A percentile compares a stretch with the other conserved stretches of the same genome.
phyloP scores from a whole-genome alignment of 1,140 invertebrate species.

The Ptiloglossa arizonensis region DNA sequence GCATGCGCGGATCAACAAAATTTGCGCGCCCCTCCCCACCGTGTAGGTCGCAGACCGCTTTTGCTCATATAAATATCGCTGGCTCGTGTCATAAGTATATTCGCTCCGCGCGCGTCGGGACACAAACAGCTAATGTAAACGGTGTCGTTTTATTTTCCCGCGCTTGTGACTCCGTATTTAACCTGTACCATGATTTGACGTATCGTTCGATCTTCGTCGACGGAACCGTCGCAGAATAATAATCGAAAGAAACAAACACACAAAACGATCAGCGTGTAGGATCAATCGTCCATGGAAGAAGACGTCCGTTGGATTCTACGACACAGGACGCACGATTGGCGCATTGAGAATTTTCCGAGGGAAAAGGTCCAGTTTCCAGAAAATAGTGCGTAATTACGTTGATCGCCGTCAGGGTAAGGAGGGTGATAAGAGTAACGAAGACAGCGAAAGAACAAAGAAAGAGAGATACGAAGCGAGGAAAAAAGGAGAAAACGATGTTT shows the following conservation, averaged over 20 bases:
- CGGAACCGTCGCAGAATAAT: conserved; percentile 9
- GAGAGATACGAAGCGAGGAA: not conserved
- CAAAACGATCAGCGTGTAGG: conserved; percentile 11
- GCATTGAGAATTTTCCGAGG: not conserved
- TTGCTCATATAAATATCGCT: conserved; percentile 63
- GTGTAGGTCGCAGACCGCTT: not conserved
- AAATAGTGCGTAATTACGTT: not conserved
- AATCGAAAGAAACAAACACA: conserved; percentile 7
- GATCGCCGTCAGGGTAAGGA: not conserved
- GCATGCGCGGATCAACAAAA: conserved; percentile 13
- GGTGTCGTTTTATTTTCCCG: not conserved
- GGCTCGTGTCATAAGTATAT: conserved; percentile 60
- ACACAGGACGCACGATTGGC: conserved; percentile 70
- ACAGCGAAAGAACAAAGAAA: conserved; percentile 1
- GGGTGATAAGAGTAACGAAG: not conserved
- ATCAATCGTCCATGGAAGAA: conserved; percentile 66
- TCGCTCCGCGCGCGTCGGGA: conserved; percentile 60
- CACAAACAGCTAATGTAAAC: not conserved
- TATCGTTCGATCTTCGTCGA: not conserved
- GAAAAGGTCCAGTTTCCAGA: not conserved
- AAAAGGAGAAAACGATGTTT: conserved; percentile 5
- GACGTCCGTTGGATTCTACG: conserved; percentile 67
- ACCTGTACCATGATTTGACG: not conserved
- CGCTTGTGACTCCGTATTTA: not conserved
- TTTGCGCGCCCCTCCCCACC: not conserved